A percentile compares a stretch with the other conserved stretches of the same genome.
phyloP scores from a whole-genome alignment of 2,888 invertebrate genomes.

The Timandra comae region DNA sequence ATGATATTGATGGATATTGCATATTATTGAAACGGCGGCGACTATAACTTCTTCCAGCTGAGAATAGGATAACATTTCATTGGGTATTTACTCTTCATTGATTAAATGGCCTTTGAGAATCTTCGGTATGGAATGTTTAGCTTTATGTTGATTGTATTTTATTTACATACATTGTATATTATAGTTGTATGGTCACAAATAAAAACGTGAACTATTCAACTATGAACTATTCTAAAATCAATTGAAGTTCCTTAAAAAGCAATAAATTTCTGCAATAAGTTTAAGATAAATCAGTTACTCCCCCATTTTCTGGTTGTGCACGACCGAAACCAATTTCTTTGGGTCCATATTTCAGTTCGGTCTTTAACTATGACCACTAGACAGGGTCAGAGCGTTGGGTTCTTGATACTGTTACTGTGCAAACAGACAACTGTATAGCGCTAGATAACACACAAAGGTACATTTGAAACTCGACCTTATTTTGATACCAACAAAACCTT shows the following conservation, averaged over 20 bases:
- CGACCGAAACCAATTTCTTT: conserved; percentile 29
- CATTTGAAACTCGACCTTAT: neutral
- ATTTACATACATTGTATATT: no score
- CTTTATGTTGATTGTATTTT: no score
- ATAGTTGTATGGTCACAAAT: no score
- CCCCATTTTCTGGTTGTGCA: conserved; percentile 25
- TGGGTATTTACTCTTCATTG: neutral
- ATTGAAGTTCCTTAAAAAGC: no score
- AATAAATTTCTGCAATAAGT: no score
- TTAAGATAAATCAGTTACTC: conserved; percentile 15
- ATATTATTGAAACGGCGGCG: no score
- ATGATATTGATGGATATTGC: conserved; percentile 15
- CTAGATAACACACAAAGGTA: conserved; percentile 1
- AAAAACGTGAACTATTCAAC: no score
- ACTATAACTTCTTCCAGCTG: no score
- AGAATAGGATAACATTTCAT: neutral
- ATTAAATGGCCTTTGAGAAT: neutral
- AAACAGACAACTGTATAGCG: conserved; percentile 29
- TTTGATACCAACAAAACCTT: no score
- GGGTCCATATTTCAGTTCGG: conserved; percentile 38
- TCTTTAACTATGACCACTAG: conserved; percentile 44
- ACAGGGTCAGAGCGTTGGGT: conserved; percentile 40
- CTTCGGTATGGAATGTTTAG: no score
- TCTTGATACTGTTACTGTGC: conserved; percentile 34
- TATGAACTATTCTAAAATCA: no score